These are phyloP conservation scores for Callipepla californica DNA, from an alignment of 2,113 vertebrate species.

Conservation along the genomic window DNA sequence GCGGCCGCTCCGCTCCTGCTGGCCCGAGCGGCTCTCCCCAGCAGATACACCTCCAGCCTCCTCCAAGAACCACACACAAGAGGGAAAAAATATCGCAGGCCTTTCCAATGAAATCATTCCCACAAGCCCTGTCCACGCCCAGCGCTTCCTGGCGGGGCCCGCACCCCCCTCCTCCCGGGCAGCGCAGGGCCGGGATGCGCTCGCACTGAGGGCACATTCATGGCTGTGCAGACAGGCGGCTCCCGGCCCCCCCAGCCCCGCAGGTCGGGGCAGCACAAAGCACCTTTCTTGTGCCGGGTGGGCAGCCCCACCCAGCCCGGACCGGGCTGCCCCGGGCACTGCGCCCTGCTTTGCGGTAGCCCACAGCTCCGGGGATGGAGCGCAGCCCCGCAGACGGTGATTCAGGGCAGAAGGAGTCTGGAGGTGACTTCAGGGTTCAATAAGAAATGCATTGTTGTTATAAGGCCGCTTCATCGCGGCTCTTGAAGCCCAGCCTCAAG, in stretches of 20 bases:
- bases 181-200: constrained; percentile 80
- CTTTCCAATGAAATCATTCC: constrained; percentile 99
- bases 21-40: constrained; percentile 73
- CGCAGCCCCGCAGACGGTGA: not conserved
- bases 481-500: constrained; percentile 17
- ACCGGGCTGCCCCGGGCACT: constrained; percentile 46
- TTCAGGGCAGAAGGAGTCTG: not conserved
- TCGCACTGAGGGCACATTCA: constrained; percentile 92
- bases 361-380: not conserved
- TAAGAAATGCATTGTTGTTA: constrained; percentile 23
- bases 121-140: constrained; percentile 90
- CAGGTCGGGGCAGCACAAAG: constrained; percentile 86
- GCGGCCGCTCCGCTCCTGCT: constrained; percentile 64
- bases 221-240: constrained; percentile 82
- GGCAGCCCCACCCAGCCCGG: constrained; percentile 68
- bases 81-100: constrained; percentile 87
- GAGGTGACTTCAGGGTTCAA: constrained; percentile 1
- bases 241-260: constrained; percentile 53
- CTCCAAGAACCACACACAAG: constrained; percentile 91
- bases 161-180: constrained; percentile 75
- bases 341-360: constrained; percentile 21
- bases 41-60: constrained; percentile 82
- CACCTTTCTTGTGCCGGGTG: constrained; percentile 88
- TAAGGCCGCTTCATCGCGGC: constrained; percentile 53
- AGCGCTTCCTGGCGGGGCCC: constrained; percentile 81